Conservation (phyloP, 2,888 invertebrate species). For the Priocnemis perturbator region DNA sequence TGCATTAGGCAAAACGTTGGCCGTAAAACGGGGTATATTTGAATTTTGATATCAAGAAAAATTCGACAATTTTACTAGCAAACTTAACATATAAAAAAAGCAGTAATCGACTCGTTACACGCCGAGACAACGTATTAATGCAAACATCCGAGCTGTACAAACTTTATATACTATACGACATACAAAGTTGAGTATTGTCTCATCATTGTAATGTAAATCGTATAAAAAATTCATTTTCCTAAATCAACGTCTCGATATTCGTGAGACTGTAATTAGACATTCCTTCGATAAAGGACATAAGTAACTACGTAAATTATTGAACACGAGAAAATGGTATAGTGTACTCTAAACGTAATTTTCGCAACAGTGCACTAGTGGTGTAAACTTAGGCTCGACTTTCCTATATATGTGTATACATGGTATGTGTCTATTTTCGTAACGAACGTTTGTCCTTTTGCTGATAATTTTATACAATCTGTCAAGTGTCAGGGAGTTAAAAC, state of each 20-base stretch:
- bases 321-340: slow-evolving; percentile 1
- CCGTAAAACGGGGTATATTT: too few relatives aligned
- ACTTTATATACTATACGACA: slow-evolving; percentile 23
- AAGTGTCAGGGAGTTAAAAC: slow-evolving; percentile 31
- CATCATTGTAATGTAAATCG: slow-evolving; percentile 16
- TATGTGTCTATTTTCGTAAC: background rate
- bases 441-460: background rate
- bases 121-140: background rate
- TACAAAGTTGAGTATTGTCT: slow-evolving; percentile 44
- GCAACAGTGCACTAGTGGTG: background rate
- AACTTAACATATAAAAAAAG: too few relatives aligned
- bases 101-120: too few relatives aligned
- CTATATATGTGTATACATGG: background rate
- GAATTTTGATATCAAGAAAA: too few relatives aligned
- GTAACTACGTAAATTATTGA: background rate
- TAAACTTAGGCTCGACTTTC: background rate
- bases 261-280: too few relatives aligned
- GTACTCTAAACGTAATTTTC: background rate
- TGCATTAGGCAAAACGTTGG: too few relatives aligned
- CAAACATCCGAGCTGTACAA: background rate
- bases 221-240: slow-evolving; percentile 17
- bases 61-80: too few relatives aligned
- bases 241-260: background rate
- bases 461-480: background rate
- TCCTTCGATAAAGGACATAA: background rate